Evolutionary conservation across 2,113 vertebrate species (phyloP).

Genomic region (Periophthalmodon schlosseri): DNA sequence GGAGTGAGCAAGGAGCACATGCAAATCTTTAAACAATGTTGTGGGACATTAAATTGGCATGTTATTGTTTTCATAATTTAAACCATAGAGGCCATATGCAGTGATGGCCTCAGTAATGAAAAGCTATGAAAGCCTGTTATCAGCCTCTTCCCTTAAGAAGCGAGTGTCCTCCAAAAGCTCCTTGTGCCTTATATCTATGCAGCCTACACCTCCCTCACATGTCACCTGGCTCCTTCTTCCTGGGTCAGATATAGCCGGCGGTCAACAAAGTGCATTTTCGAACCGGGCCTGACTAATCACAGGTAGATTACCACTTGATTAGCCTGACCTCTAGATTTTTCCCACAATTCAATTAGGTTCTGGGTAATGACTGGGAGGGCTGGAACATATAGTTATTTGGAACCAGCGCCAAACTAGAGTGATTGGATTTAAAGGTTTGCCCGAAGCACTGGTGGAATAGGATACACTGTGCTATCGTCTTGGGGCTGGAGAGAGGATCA

Average conservation of each 20-base stretch:
- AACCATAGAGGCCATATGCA: constrained; percentile 26
- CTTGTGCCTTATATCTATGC: constrained; percentile 52
- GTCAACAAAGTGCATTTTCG: constrained; percentile 53
- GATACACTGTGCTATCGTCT: constrained; percentile 42
- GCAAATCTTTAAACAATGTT: no score
- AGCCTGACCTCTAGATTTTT: constrained; percentile 70
- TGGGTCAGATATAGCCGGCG: constrained; percentile 56
- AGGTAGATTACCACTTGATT: constrained; percentile 76
- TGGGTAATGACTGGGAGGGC: constrained; percentile 71
- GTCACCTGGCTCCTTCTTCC: constrained; percentile 45
- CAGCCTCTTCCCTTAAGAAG: constrained; percentile 50
- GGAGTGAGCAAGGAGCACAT: no score
- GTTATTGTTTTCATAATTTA: not conserved
- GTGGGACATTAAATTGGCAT: not conserved
- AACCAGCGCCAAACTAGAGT: constrained; percentile 57
- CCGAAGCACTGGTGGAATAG: constrained; percentile 54
- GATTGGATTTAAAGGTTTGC: constrained; percentile 73
- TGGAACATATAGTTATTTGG: constrained; percentile 74
- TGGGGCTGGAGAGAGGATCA: constrained; percentile 39
- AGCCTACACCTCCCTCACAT: constrained; percentile 35
- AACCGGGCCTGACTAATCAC: constrained; percentile 68
- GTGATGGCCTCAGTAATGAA: constrained; percentile 36
- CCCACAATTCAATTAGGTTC: constrained; percentile 72
- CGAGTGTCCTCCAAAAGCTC: constrained; percentile 56
- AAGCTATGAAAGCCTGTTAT: constrained; percentile 40